phyloP scores from a whole-genome alignment of 2,113 vertebrate species.

The Semicossyphus pulcher region DNA sequence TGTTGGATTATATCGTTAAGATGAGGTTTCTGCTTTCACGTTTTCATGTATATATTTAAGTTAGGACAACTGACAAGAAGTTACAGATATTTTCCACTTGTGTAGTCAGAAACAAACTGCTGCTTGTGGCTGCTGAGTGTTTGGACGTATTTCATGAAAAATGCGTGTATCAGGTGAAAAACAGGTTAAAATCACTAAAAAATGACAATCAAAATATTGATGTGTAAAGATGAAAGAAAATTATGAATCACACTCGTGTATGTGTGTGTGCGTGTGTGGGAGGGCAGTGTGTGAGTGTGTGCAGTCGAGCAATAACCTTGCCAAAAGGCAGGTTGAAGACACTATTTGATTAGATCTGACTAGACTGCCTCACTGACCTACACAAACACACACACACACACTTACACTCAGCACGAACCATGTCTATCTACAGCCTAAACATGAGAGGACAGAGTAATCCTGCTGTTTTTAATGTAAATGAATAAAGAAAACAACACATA shows the following conservation, averaged over 20 bases:
- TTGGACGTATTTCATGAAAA: too few relatives aligned
- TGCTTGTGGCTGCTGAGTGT: too few relatives aligned
- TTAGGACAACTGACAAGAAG: too few relatives aligned
- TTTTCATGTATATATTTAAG: too few relatives aligned
- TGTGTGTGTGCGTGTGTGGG: neutral
- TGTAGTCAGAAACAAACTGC: too few relatives aligned
- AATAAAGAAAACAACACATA: neutral
- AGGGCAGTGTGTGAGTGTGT: constrained; percentile 8
- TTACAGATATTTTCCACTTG: too few relatives aligned
- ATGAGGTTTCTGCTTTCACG: too few relatives aligned
- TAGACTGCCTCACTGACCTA: constrained; percentile 17
- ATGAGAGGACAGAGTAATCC: neutral
- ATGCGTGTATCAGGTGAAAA: neutral
- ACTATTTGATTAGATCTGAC: constrained; percentile 41
- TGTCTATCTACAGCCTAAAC: neutral
- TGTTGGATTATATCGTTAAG: too few relatives aligned
- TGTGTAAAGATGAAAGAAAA: neutral
- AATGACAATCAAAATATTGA: too few relatives aligned
- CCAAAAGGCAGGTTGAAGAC: constrained; percentile 38
- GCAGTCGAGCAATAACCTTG: constrained; percentile 28
- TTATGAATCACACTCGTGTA: constrained; percentile 4
- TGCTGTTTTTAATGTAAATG: neutral
- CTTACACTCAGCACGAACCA: neutral
- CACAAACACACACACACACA: neutral
- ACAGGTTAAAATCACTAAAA: neutral